These are phyloP conservation scores for Grapholita molesta DNA, from an alignment of 1,140 invertebrate species.

Conservation along the genomic window DNA sequence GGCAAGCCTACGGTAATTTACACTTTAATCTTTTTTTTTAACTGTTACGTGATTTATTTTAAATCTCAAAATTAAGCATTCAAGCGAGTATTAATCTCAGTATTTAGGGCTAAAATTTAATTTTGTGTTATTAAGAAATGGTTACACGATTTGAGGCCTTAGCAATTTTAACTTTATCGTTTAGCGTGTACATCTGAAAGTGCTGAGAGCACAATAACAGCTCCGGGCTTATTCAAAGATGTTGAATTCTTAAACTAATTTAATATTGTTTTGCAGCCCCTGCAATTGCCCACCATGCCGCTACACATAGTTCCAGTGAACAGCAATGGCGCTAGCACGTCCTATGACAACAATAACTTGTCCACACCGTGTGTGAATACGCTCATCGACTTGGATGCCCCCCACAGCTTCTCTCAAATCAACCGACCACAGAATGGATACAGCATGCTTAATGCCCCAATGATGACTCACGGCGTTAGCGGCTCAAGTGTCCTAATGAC, in stretches of 20 bases:
- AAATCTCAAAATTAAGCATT: no score
- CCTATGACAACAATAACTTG: conserved; percentile 54
- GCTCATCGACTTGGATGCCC: background rate
- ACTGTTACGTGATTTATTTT: no score
- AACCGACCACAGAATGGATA: background rate
- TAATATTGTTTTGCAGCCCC: conserved; percentile 18
- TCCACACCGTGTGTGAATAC: background rate
- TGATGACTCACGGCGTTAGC: background rate
- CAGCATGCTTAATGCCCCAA: background rate
- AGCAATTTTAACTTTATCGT: no score
- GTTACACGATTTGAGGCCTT: no score
- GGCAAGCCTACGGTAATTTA: conserved; percentile 36
- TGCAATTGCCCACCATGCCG: conserved; percentile 20
- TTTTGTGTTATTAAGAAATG: no score
- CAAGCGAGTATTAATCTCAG: no score
- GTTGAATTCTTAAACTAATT: background rate
- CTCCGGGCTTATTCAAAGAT: no score
- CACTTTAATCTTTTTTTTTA: conserved; percentile 17
- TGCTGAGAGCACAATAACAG: no score
- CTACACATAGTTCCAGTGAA: background rate
- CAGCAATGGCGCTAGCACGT: background rate
- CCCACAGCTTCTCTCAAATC: background rate
- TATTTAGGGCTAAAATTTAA: no score
- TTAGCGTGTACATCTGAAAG: no score
- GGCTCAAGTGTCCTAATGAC: background rate